Base-by-base conservation (phyloP, 2,113 vertebrate species). In the Tragelaphus strepsiceros region DNA sequence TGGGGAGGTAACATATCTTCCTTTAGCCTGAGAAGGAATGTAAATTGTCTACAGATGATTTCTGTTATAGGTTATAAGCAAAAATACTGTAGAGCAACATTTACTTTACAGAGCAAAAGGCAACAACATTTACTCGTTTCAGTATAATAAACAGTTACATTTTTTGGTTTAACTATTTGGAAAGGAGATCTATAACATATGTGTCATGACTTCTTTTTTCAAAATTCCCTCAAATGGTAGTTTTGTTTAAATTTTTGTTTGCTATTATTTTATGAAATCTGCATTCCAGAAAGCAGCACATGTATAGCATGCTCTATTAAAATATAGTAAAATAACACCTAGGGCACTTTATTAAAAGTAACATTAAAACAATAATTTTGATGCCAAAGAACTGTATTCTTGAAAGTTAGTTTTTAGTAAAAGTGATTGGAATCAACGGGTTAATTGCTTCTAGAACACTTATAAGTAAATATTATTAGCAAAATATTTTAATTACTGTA, bases 401-500 rank as follows among this genome's bases (percentile, higher is more conserved):
- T 88, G 61, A 26, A 96, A 95, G 71, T 98, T 96, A 49, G 74
- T 43, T 78, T 96, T 78, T 96, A 81, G 96, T 94, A 98, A 98
- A 98, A 97, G 49, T 97, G 91, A 91, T 97, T 97, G 97, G 92
- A 98, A 97, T 90, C 94, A 98, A 98, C 82, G 86, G 95, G 51
- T 28, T 98, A 98, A 97, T 97, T 99, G 62, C 98, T 98, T 98
- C 97, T 91, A 98, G 97, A 98, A 19, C 82, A 98, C 96, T 98
- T 99, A 97, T 98, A 98, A 98, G 98, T 98, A 99, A 98, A 99
- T 98, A 98, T 96, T 93, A 98, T 98, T 98, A 98, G 93, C 86
- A 98, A 99, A 98, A 93, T 97, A 98, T 98, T 98, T 99, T 99
- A 99, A 99, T 99, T 98, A 98, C 98, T 98, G 97, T 97, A 98